Evolutionary conservation across 2,113 vertebrate species (phyloP).

Genomic region (Neogale vison): DNA sequence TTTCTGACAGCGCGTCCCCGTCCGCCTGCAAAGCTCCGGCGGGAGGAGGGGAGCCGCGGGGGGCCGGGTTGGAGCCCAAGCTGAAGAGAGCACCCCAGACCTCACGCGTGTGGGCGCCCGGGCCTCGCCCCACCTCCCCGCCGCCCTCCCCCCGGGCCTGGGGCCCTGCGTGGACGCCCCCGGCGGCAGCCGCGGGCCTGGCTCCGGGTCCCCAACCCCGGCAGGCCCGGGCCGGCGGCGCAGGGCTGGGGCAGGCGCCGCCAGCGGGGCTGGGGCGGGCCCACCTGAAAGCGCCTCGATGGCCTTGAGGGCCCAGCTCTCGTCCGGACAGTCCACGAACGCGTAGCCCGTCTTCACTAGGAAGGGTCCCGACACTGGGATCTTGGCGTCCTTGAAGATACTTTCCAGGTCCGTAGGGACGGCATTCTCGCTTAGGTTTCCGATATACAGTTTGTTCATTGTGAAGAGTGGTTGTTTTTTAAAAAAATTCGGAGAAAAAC

Average conservation of each 20-base stretch:
- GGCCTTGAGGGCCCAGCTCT: constrained; percentile 98
- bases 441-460: constrained; percentile 99
- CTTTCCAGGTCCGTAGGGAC: constrained; percentile 96
- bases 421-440: constrained; percentile 96
- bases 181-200: neutral
- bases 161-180: neutral
- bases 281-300: constrained; percentile 99
- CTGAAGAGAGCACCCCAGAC: neutral
- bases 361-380: constrained; percentile 95
- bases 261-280: constrained; percentile 59
- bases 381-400: constrained; percentile 98
- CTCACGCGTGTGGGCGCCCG: neutral
- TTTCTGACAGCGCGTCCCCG: constrained; percentile 55
- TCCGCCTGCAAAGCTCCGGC: neutral
- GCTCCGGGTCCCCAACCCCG: constrained; percentile 25
- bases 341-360: constrained; percentile 98
- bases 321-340: constrained; percentile 99
- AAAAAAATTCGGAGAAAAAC: constrained; percentile 69
- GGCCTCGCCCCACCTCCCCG: neutral
- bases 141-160: neutral
- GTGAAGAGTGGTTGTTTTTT: constrained; percentile 80
- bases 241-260: constrained; percentile 34
- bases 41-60: neutral
- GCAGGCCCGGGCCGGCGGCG: constrained; percentile 27
- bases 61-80: neutral